A percentile compares a stretch with the other conserved stretches of the same genome.
phyloP scores from a whole-genome alignment of 2,888 invertebrate species.

The Lucinisca nassula region DNA sequence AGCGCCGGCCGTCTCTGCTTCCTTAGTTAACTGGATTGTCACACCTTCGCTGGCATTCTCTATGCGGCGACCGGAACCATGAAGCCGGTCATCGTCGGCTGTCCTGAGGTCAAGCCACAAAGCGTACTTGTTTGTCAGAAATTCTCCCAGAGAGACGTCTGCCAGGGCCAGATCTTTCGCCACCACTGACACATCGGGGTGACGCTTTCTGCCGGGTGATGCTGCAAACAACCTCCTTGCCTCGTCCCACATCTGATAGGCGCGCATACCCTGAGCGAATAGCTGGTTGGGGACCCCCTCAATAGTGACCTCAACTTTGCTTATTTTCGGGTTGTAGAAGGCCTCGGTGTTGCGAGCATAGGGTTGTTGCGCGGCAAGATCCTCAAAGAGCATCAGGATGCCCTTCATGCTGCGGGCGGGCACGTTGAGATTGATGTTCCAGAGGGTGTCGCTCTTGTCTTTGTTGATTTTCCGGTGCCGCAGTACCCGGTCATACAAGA shows the following conservation, averaged over 20 bases:
- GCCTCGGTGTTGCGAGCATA: constrained; percentile 25
- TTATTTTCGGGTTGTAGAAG: constrained; percentile 63
- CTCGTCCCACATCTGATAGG: constrained; percentile 71
- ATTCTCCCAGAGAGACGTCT: constrained; percentile 39
- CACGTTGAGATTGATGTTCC: constrained; percentile 67
- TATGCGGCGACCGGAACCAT: constrained; percentile 65
- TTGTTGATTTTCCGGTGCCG: constrained; percentile 53
- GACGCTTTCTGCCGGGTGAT: constrained; percentile 29
- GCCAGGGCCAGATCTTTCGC: constrained; percentile 40
- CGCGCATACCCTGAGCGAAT: constrained; percentile 64
- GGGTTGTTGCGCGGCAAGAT: neutral
- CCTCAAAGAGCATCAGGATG: constrained; percentile 63
- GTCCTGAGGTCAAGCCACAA: constrained; percentile 59
- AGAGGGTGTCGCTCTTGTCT: constrained; percentile 63
- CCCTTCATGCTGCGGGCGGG: constrained; percentile 67
- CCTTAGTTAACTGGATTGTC: constrained; percentile 41
- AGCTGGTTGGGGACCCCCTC: constrained; percentile 65
- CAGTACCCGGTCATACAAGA: constrained; percentile 65
- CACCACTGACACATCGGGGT: neutral
- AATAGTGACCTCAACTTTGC: neutral
- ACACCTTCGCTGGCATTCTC: constrained; percentile 10
- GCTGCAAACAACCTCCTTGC: constrained; percentile 48
- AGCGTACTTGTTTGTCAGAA: constrained; percentile 43
- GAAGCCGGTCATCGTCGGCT: constrained; percentile 57
- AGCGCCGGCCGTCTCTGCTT: constrained; percentile 4